Base-by-base conservation (phyloP, 2,797 vertebrate genomes). In the Erithacus rubecula region DNA sequence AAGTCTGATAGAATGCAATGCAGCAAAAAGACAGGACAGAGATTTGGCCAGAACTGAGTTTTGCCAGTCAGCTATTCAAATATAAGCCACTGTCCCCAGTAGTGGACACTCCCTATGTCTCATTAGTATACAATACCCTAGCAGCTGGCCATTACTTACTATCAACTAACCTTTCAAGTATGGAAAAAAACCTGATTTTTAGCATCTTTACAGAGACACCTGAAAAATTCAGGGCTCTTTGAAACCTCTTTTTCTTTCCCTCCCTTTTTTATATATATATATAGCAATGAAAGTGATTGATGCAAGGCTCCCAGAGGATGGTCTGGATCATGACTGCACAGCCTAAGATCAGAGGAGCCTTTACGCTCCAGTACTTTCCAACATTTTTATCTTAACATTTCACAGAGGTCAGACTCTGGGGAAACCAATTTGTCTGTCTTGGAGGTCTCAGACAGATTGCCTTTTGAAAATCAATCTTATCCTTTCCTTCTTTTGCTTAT, bases 381-480 rank as follows among this genome's bases (percentile, higher is more conserved):
- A 68, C 12, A 34, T 53, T 93, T 91, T 89, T 55, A 51, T 92
- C 59, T 59, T 69, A 84, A 90, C 23, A 43, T 82, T 94, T 84
- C 59, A 82, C 29, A 63, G 55, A 92, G 63, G 71, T 92, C 94
- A 92, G 47, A 55, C 36, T 84, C 87, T 51, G 34, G 59, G 69
- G 55, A 82, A 87, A 92, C 47, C 52, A 68, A 39, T 47, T 34
- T 77, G 29, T 87, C 62, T 75, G 58, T 67, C 76, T 86, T 84
- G 75, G 56, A 93, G 53, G 72, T 75, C 59, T 89, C 68, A 87
- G 74, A 81, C 26, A 93, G n/a, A 79, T 7, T 70, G 59, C 12
- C 32, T 90, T 91, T 77, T 92, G 89, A 94, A 94, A 93, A 92
- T 70, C 59, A 89, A 21, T 32, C 41, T 70, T 59, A 70, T 26